Evolutionary conservation across 2,888 invertebrate genomes (phyloP), one percentile per base, ranked within the genome.

Genomic region (Drosophila merina): DNA sequence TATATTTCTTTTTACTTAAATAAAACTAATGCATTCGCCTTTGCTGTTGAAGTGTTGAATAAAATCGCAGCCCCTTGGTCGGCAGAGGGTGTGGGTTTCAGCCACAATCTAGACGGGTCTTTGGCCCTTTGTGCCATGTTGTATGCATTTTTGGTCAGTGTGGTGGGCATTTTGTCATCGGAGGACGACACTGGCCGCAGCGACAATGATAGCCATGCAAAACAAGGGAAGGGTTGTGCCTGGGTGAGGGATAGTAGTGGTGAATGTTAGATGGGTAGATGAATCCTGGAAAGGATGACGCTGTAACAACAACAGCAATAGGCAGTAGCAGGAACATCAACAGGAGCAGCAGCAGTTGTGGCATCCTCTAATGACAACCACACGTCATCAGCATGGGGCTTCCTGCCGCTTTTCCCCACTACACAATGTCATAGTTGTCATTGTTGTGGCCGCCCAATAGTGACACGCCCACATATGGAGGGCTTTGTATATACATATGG

Each of bases 361-460:
- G 67, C 28, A n/a, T 63, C 10, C 84, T 79, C 85, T 82, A 82
- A 82, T 88, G 82, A 88, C 82, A 88, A 75, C 88, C 88, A 74
- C 83, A 88, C 80, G 88, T 83, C 83, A 83, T 83, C 86, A 88
- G 69, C 63, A 75, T 60, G 67, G 83, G 40, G 40, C 40, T 64
- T 47, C 62, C 71, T 59, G 50, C 49, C 10, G 66, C 42, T 20
- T 36, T 42, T 12, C 50, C 47, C 20, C 63, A 50, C 33, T 36
- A 26, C 52, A 64, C 62, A 57, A 57, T 51, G 57, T 73, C 74
- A 72, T 49, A 57, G 67, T 57, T 56, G 57, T 58, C 57, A 71
- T 59, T 66, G 74, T 62, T 82, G 79, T 67, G 77, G 63, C 62
- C 76, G 76, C 86, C 86, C 83, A 72, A 52, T 56, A 75, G 51